phyloP scores from a whole-genome alignment of 2,113 vertebrate genomes.

The Austrofundulus limnaeus region DNA sequence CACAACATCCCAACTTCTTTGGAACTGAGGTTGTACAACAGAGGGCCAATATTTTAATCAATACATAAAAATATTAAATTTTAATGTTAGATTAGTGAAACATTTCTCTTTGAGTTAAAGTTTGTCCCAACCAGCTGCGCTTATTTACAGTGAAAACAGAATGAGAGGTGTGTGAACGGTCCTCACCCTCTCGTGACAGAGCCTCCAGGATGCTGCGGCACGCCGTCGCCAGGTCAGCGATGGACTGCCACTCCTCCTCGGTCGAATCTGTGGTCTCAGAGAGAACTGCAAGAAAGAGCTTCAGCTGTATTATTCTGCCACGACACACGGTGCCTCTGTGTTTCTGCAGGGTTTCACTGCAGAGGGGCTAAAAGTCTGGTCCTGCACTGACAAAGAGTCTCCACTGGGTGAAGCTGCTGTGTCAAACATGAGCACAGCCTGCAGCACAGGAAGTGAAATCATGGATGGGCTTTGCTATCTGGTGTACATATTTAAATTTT shows the following conservation, averaged over 20 bases:
- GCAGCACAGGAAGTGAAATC: conserved; percentile 1
- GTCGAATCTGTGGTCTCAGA: conserved; percentile 83
- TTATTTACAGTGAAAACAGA: conserved; percentile 3
- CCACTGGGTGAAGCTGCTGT: conserved; percentile 66
- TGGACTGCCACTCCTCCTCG: conserved; percentile 91
- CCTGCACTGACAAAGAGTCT: conserved; percentile 27
- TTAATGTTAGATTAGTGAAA: no score
- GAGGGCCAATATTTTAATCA: background rate
- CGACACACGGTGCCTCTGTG: background rate
- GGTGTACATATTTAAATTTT: background rate
- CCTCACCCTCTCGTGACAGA: conserved; percentile 86
- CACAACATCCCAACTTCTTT: no score
- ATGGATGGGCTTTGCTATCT: background rate
- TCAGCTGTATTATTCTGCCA: background rate
- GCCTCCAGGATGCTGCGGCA: conserved; percentile 89
- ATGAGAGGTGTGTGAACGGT: background rate
- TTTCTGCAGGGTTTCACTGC: conserved; percentile 6
- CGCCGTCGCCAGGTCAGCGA: conserved; percentile 85
- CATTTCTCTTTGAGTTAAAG: background rate
- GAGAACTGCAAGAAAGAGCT: conserved; percentile 75
- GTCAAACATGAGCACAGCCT: background rate
- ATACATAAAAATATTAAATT: no score
- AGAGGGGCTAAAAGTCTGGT: background rate
- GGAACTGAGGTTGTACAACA: no score
- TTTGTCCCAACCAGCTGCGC: background rate